phyloP scores from a whole-genome alignment of 2,888 invertebrate species.

The Agonopterix arenella region DNA sequence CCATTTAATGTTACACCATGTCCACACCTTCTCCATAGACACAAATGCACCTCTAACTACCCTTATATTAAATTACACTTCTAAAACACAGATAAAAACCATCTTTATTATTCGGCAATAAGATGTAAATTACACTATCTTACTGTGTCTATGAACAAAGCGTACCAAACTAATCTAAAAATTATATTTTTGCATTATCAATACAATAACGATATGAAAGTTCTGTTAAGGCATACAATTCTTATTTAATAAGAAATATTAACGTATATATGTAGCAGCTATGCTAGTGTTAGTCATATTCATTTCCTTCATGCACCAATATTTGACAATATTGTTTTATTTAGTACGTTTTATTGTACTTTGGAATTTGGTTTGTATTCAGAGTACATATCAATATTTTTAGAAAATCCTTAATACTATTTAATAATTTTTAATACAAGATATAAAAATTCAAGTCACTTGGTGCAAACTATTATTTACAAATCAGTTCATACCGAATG shows the following conservation, averaged over 20 bases:
- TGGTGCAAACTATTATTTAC: slow-evolving; percentile 10
- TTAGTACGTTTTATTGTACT: no score
- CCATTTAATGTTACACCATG: no score
- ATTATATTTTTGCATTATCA: slow-evolving; percentile 49
- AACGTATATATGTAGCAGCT: slow-evolving; percentile 31
- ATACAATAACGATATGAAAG: slow-evolving; percentile 74
- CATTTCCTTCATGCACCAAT: slow-evolving; percentile 31
- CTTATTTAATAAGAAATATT: slow-evolving; percentile 69
- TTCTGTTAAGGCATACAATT: slow-evolving; percentile 70
- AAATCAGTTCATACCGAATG: neutral
- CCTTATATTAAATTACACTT: no score
- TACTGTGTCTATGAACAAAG: neutral
- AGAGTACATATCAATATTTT: neutral
- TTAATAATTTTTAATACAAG: neutral
- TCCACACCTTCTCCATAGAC: no score
- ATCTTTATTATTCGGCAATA: no score
- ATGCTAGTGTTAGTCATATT: slow-evolving; percentile 21
- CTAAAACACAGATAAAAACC: no score
- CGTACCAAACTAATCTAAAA: neutral
- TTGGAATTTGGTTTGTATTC: slow-evolving; percentile 15
- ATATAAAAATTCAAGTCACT: neutral
- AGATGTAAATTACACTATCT: no score
- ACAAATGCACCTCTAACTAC: no score
- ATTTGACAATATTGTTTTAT: slow-evolving; percentile 16
- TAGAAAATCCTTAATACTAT: neutral